Base-by-base conservation (phyloP, 1,140 invertebrate genomes). In the Brevipalpus yothersi region DNA sequence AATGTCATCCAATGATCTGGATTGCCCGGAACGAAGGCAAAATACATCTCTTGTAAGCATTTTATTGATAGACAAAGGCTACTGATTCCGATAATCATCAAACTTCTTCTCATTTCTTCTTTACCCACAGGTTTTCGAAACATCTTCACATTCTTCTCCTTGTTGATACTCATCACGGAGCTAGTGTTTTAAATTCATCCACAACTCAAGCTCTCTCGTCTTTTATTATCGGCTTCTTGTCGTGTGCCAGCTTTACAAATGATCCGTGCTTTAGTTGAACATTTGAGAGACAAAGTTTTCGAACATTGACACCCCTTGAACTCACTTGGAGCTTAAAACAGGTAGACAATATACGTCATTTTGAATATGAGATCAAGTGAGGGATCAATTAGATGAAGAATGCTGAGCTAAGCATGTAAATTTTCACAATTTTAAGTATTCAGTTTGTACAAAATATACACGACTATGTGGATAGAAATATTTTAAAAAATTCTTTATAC, bases 381-480 rank as follows among this genome's bases (percentile, higher is more conserved):
- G 91, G 95, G 1, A 82, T 92, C 15, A 86, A 82, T 65, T 96
- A 91, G 91, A 95, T 97, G 61, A 77, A 87, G 23, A 94, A 94
- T 72, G 89, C 89, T 12, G 91, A 96, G n/a, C n/a, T n/a, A n/a
- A n/a, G n/a, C n/a, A n/a, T n/a, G n/a, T n/a, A n/a, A n/a, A n/a
- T n/a, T n/a, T n/a, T n/a, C n/a, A n/a, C n/a, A n/a, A n/a, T n/a
- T n/a, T n/a, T n/a, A n/a, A n/a, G n/a, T n/a, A n/a, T n/a, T n/a
- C n/a, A 31, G 31, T 31, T 31, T 31, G 31, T 31, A 31, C 31
- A 31, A 31, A 31, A 31, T 31, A 31, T 31, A 31, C 31, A 31
- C 31, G 5, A 31, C 5, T 31, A 3, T 31, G 31, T 3, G 31
- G 31, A 31, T 31, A 31, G 31, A 2, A 31, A 31, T 31, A 31